Percentiles rank a stretch among this genome's conserved stretches.
Evolutionary conservation across 2,113 vertebrate genomes (phyloP).

Genomic region (Chlorodrepanis virens): DNA sequence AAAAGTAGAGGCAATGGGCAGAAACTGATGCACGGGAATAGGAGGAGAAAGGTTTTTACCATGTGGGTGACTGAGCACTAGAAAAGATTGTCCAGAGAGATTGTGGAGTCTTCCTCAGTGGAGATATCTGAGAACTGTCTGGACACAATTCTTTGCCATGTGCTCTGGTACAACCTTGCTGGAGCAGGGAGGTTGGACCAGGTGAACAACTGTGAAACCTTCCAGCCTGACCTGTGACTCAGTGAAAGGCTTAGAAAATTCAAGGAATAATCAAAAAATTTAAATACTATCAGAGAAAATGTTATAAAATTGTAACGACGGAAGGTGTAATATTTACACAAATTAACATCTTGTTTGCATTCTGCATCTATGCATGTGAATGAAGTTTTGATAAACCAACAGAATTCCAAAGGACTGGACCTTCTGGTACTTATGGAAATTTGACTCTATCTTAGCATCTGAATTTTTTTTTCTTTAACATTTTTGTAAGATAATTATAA

Average conservation of each 20-base stretch:
- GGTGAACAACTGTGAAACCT: neutral
- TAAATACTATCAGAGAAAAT: neutral
- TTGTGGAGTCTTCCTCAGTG: neutral
- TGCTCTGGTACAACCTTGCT: neutral
- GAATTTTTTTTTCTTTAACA: neutral
- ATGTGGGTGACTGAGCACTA: fast-evolving
- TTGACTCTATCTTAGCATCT: neutral
- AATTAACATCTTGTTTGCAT: neutral
- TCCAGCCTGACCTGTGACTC: neutral
- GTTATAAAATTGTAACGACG: neutral
- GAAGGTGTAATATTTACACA: neutral
- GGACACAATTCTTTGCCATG: neutral
- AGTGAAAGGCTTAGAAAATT: neutral
- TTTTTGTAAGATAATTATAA: neutral
- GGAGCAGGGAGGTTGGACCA: neutral
- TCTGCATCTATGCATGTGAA: neutral
- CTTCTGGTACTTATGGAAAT: neutral
- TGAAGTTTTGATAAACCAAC: neutral
- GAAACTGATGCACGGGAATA: neutral
- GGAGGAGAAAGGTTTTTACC: neutral
- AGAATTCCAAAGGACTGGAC: neutral
- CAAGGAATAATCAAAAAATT: neutral
- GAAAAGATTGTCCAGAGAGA: neutral
- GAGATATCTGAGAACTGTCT: neutral
- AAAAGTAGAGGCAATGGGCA: neutral